Evolutionary conservation across 2,888 invertebrate species (phyloP).

Genomic region (Eilema caniola): DNA sequence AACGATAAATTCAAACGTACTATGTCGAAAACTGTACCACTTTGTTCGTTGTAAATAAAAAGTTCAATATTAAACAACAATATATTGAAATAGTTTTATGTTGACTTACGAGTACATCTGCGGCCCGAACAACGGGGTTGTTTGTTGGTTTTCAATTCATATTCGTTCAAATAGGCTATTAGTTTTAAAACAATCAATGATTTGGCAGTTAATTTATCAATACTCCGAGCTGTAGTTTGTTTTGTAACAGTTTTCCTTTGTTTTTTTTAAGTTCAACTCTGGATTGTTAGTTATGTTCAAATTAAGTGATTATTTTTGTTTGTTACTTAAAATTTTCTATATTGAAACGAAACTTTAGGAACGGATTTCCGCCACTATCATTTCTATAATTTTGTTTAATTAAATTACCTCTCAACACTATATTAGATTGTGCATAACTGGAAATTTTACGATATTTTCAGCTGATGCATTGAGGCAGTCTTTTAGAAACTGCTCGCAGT

Average conservation of each 20-base stretch:
- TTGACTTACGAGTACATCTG: constrained; percentile 68
- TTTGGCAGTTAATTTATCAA: constrained; percentile 21
- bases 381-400: too few species aligned
- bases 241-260: constrained; percentile 27
- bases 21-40: constrained; percentile 71
- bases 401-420: constrained; percentile 32
- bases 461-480: constrained; percentile 53
- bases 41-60: constrained; percentile 77
- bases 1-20: constrained; percentile 76
- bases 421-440: constrained; percentile 70
- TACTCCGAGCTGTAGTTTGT: constrained; percentile 31
- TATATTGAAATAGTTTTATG: constrained; percentile 66
- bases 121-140: constrained; percentile 62
- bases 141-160: constrained; percentile 48
- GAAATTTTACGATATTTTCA: constrained; percentile 55
- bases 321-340: neutral
- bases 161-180: constrained; percentile 38
- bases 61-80: constrained; percentile 74
- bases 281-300: neutral
- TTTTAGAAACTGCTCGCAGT: constrained; percentile 51
- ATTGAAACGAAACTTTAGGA: too few species aligned
- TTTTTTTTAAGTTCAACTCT: constrained; percentile 16
- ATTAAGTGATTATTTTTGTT: neutral
- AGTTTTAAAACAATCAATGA: constrained; percentile 30
- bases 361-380: too few species aligned